These are phyloP conservation scores for Hydropsyche tenuis DNA, from an alignment of 1,140 invertebrate genomes.

Conservation along the genomic window DNA sequence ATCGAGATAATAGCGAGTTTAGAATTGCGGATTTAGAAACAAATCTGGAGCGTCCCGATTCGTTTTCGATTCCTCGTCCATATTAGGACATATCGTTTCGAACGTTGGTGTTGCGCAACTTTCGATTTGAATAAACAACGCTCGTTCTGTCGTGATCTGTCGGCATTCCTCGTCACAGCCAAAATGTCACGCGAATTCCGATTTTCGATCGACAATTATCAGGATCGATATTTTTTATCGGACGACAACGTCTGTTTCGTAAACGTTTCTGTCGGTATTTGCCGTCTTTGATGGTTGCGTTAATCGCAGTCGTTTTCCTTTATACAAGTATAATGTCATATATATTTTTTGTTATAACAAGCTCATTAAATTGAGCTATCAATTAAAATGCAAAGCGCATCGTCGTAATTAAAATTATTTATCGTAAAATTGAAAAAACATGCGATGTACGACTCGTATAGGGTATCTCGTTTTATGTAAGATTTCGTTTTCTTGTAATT, in stretches of 20 bases:
- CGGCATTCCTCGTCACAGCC: background rate
- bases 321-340: background rate
- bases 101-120: background rate
- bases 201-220: background rate
- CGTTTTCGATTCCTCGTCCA: constrained; percentile 1
- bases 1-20: no score
- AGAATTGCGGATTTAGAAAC: no score
- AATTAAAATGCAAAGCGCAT: constrained; percentile 22
- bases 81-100: constrained; percentile 9
- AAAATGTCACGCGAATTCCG: constrained; percentile 3
- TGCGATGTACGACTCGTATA: no score
- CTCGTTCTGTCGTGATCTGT: background rate
- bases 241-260: background rate
- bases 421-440: background rate
- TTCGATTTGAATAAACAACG: constrained; percentile 15
- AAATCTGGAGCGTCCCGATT: background rate
- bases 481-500: no score
- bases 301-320: constrained; percentile 10
- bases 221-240: background rate
- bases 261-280: background rate
- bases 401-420: background rate
- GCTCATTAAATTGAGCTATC: background rate
- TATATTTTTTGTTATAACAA: background rate
- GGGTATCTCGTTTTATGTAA: no score
- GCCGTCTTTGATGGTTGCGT: background rate